Evolutionary conservation across 2,113 vertebrate genomes (phyloP).

Genomic region (Elephantulus edwardii): DNA sequence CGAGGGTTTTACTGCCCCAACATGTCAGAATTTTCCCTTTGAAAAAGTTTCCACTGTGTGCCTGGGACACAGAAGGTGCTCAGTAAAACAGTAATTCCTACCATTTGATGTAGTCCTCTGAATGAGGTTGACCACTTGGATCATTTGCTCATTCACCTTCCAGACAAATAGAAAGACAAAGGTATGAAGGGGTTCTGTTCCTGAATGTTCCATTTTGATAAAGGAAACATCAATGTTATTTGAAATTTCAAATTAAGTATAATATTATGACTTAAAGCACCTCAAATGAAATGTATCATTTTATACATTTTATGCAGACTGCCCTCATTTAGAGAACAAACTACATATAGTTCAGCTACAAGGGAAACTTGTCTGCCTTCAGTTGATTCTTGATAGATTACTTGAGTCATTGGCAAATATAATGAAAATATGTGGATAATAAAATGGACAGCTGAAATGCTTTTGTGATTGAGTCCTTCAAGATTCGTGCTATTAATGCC

Average conservation of each 20-base stretch:
- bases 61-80: accelerated
- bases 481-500: too few species aligned
- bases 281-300: not conserved
- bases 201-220: not conserved
- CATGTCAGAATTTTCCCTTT: not conserved
- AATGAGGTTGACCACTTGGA: not conserved
- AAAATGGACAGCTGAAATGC: not conserved
- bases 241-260: slow-evolving; percentile 28
- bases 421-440: not conserved
- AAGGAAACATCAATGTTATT: not conserved
- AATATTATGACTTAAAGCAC: slow-evolving; percentile 17
- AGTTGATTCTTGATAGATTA: not conserved
- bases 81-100: accelerated
- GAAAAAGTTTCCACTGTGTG: not conserved
- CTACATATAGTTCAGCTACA: not conserved
- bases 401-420: not conserved
- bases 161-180: not conserved
- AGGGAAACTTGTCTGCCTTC: not conserved
- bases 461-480: too few species aligned
- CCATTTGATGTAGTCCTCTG: not conserved
- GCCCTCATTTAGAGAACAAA: not conserved
- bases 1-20: accelerated
- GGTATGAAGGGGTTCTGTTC: not conserved
- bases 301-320: not conserved
- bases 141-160: not conserved